Evolutionary conservation across 30 jellyfish, hydroid and myxozoan genomes (phyloP).

Genomic region (Chrysaora quinquecirrha): DNA sequence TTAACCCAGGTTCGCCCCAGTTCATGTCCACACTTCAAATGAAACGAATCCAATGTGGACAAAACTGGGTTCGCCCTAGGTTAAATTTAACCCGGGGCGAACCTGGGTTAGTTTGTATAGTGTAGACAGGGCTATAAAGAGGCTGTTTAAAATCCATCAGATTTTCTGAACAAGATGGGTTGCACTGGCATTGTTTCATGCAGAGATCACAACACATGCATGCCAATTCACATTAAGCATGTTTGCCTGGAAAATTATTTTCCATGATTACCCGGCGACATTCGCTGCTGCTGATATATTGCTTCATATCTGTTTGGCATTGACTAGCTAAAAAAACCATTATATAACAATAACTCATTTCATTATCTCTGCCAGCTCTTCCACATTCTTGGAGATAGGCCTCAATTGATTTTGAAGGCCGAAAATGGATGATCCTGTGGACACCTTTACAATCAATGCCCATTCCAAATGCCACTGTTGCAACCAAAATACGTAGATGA

Average conservation of each 20-base stretch:
- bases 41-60: too few species aligned
- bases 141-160: too few species aligned
- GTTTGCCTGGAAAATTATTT: neutral
- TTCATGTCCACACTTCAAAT: too few species aligned
- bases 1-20: too few species aligned
- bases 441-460: conserved; percentile 11
- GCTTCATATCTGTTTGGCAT: neutral
- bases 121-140: neutral
- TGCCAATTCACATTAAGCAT: neutral
- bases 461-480: neutral
- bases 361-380: conserved; percentile 2
- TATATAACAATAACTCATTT: neutral
- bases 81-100: too few species aligned
- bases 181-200: neutral
- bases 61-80: too few species aligned
- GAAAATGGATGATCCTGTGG: neutral
- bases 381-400: neutral
- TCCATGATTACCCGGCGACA: neutral
- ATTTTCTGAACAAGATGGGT: neutral
- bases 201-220: conserved; percentile 1
- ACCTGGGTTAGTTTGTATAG: too few species aligned
- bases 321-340: neutral
- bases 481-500: neutral
- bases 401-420: neutral
- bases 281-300: neutral